A percentile compares a stretch with the other conserved stretches of the same genome.
These are phyloP conservation scores for Clarias fuscus DNA, from an alignment of 2,797 vertebrate genomes.

Conservation along the genomic window DNA sequence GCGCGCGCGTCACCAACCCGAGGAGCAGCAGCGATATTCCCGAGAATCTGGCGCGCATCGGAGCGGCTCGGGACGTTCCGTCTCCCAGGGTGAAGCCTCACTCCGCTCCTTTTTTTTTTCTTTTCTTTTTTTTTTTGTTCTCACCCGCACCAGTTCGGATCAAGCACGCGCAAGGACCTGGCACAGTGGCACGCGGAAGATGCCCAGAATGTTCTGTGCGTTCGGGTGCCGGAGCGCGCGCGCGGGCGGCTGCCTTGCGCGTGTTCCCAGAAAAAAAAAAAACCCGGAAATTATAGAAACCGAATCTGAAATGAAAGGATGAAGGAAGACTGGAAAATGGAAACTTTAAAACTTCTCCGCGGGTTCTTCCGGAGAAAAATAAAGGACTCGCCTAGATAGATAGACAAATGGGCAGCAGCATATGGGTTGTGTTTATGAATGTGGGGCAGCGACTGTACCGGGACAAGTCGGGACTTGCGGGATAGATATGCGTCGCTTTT, in stretches of 20 bases:
- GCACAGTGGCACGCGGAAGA: not conserved
- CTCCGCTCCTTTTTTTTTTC: not conserved
- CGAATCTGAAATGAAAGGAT: no score
- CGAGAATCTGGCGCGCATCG: constrained; percentile 21
- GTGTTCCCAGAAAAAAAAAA: not conserved
- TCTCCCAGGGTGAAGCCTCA: not conserved
- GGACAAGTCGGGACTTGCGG: not conserved
- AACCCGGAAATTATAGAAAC: not conserved
- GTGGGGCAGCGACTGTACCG: not conserved
- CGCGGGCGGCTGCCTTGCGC: not conserved
- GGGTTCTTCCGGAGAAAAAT: not conserved
- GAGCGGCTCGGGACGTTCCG: not conserved
- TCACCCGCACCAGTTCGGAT: no score
- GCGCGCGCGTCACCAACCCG: constrained; percentile 33
- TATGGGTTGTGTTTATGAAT: not conserved
- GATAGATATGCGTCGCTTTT: not conserved
- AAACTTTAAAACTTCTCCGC: not conserved
- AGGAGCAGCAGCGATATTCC: constrained; percentile 35
- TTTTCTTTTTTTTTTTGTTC: not conserved
- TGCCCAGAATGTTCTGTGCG: no score
- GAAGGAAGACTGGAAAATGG: not conserved
- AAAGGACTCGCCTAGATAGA: no score
- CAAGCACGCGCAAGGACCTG: not conserved
- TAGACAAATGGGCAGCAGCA: not conserved
- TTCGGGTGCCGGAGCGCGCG: not conserved